A percentile compares a stretch with the other conserved stretches of the same genome.
Conservation (phyloP, 2,888 invertebrate species). For the Minunthozetes semirufus region DNA sequence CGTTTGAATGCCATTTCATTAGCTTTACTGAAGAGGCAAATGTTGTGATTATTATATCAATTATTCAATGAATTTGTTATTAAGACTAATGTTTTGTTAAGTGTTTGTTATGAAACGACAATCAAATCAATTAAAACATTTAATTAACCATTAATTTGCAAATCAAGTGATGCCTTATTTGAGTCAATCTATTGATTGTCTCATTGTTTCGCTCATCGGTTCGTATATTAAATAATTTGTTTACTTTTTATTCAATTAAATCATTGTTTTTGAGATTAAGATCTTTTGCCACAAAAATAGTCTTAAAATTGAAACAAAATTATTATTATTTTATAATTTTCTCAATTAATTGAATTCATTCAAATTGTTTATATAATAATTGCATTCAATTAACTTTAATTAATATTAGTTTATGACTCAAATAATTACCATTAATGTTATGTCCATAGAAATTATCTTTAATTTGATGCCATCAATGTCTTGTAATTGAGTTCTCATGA, state of each 20-base stretch:
- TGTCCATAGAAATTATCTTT: no score
- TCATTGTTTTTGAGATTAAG: not conserved
- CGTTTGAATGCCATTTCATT: not conserved
- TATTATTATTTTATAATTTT: not conserved
- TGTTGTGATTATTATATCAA: not conserved
- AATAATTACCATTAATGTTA: no score
- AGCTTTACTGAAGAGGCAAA: no score
- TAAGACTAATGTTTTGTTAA: not conserved
- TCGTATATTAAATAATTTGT: not conserved
- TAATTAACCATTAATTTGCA: not conserved
- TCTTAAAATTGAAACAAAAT: not conserved
- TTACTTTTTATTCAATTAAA: not conserved
- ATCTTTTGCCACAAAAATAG: not conserved
- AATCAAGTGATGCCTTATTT: conserved; percentile 10
- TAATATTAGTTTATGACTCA: no score
- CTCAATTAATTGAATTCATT: not conserved
- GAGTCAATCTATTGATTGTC: not conserved
- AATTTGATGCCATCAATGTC: no score
- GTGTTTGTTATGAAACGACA: not conserved
- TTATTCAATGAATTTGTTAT: not conserved
- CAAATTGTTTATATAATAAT: not conserved
- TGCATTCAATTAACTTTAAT: not conserved
- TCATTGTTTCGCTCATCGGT: not conserved
- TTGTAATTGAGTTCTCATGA: no score
- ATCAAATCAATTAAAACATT: not conserved